These are phyloP conservation scores for Hybos culiciformis DNA, from an alignment of 2,888 invertebrate genomes.

Conservation along the genomic window DNA sequence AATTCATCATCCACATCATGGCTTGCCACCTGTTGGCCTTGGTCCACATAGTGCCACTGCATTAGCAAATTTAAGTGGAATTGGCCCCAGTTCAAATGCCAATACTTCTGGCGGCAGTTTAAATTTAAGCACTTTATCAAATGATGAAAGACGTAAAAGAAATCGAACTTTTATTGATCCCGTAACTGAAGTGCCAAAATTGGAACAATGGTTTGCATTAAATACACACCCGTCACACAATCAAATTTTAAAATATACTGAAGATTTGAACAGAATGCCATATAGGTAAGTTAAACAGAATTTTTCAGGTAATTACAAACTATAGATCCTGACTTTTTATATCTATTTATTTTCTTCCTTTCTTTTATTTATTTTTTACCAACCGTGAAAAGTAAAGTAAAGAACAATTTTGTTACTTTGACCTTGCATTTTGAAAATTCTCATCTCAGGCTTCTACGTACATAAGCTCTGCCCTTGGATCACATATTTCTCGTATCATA, in stretches of 20 bases:
- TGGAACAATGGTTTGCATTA: constrained; percentile 92
- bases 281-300: constrained; percentile 42
- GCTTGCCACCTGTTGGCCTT: neutral
- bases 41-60: too few species aligned
- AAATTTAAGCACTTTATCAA: constrained; percentile 50
- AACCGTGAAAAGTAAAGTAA: too few species aligned
- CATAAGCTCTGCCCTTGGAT: too few species aligned
- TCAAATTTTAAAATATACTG: constrained; percentile 93
- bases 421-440: too few species aligned
- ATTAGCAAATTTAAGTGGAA: neutral
- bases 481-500: neutral
- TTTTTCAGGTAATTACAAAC: too few species aligned
- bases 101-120: constrained; percentile 38
- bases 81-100: neutral
- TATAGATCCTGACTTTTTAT: too few species aligned
- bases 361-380: too few species aligned
- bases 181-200: constrained; percentile 87
- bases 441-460: too few species aligned
- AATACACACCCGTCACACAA: constrained; percentile 98
- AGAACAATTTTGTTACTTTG: too few species aligned
- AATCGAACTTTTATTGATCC: constrained; percentile 99
- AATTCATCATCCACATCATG: neutral
- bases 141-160: constrained; percentile 83
- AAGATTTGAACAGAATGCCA: constrained; percentile 91
- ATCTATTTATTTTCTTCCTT: too few species aligned